Percentiles rank a stretch among this genome's conserved stretches.
These are phyloP conservation scores for Zaprionus lineosus DNA, from an alignment of 2,888 invertebrate genomes.

Conservation along the genomic window DNA sequence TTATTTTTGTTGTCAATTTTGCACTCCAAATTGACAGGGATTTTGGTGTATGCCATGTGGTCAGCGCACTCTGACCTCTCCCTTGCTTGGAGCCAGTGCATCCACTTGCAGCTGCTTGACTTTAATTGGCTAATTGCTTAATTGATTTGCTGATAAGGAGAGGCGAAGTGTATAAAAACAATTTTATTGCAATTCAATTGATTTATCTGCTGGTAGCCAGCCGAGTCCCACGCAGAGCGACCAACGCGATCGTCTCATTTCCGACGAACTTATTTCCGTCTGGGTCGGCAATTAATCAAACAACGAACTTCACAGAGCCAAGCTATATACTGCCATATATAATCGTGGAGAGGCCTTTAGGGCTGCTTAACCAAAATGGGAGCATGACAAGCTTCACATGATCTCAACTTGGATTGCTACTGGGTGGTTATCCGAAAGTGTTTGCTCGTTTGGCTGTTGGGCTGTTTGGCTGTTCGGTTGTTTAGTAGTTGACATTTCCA, in stretches of 20 bases:
- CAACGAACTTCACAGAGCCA: not conserved
- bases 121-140: conserved; percentile 35
- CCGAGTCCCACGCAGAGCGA: conserved; percentile 54
- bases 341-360: conserved; percentile 31
- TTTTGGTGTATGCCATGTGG: too few species aligned
- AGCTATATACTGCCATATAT: conserved; percentile 13
- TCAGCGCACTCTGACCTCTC: not conserved
- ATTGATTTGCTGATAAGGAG: conserved; percentile 39
- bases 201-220: conserved; percentile 42
- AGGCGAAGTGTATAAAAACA: conserved; percentile 12
- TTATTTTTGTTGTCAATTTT: too few species aligned
- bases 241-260: too few species aligned
- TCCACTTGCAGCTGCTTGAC: conserved; percentile 17
- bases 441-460: conserved; percentile 1
- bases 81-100: too few species aligned
- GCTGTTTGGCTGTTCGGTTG: too few species aligned
- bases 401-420: conserved; percentile 28
- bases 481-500: conserved; percentile 36
- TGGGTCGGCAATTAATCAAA: conserved; percentile 47
- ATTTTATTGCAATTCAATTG: conserved; percentile 61
- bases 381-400: conserved; percentile 28
- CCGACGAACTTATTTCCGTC: conserved; percentile 38
- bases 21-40: too few species aligned
- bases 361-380: conserved; percentile 47
- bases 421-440: conserved; percentile 42